phyloP scores from a whole-genome alignment of 2,888 invertebrate species.

The Agrotis ipsilon region DNA sequence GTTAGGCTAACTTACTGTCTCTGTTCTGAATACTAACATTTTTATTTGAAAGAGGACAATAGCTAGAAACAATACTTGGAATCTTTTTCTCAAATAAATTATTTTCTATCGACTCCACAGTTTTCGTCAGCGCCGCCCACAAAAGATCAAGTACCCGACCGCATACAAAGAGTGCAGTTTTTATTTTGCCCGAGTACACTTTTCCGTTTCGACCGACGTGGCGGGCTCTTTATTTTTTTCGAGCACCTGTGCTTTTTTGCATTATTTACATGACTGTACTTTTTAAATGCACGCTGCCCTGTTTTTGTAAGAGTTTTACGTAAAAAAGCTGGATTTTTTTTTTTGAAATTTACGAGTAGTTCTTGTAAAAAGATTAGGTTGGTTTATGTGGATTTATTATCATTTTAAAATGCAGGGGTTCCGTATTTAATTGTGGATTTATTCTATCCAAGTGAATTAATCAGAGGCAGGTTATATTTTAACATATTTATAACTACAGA shows the following conservation, averaged over 20 bases:
- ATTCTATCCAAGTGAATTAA: neutral
- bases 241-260: slow-evolving; percentile 82
- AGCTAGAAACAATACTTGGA: no score
- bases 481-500: neutral
- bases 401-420: slow-evolving; percentile 26
- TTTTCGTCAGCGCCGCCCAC: slow-evolving; percentile 70
- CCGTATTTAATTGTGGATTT: neutral
- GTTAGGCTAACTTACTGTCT: neutral
- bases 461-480: neutral
- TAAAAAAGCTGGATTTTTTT: slow-evolving; percentile 40
- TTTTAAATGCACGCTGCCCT: slow-evolving; percentile 57
- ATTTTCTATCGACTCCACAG: slow-evolving; percentile 66
- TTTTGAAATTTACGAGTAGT: slow-evolving; percentile 42
- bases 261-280: slow-evolving; percentile 67
- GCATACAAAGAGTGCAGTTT: slow-evolving; percentile 81
- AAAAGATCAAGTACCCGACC: slow-evolving; percentile 86
- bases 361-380: slow-evolving; percentile 33
- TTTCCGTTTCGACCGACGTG: slow-evolving; percentile 79
- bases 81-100: neutral
- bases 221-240: slow-evolving; percentile 77
- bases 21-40: no score
- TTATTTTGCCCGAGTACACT: slow-evolving; percentile 83
- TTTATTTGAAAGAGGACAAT: no score
- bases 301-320: slow-evolving; percentile 51
- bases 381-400: slow-evolving; percentile 29